Evolutionary conservation across 64 coral and sea anemone genomes (phyloP), one percentile per base, ranked within the genome.

Genomic region (Astreopora myriophthalma): DNA sequence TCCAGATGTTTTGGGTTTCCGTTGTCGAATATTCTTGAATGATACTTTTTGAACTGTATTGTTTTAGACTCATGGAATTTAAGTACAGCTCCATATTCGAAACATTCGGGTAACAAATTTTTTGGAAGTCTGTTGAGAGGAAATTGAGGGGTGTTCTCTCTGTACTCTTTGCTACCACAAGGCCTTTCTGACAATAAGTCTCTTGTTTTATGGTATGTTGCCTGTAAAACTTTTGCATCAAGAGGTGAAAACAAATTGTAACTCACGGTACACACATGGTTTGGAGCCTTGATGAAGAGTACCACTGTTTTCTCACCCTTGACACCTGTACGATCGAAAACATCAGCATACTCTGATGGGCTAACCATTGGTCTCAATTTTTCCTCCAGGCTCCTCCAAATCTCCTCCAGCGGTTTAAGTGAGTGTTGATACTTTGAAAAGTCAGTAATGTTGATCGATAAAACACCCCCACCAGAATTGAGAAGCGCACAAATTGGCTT

Each of bases 391-490:
- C 0, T 5, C 8, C 25, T 2, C 75, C 75, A 78, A 78, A 52
- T 30, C 5, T 1, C 30, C 6, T 78, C 75, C n/a, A 78, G 2
- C 8, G 29, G 42, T 0, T 7, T 0, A 2, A 11, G 9, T 6
- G 23, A 20, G 26, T 6, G 0, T 3, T 44, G 0, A 0, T 13
- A 46, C 0, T 22, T 3, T 1, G 9, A 0, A 19, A 30, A 78
- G 46, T 78, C 16, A 28, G 23, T 9, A 30, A 78, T 52, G 30
- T 27, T 48, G 24, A 78, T 30, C 3, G 4, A 3, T 5, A 78
- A 0, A 17, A 52, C 14, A 0, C 75, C 75, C 11, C 75, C 75
- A 49, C 75, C 75, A 52, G 44, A 29, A 52, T 78, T 78, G 42
- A 51, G 42, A 11, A 78, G n/a, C 0, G 75, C 75, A 78, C 46